A percentile compares a stretch with the other conserved stretches of the same genome.
Evolutionary conservation across 2,113 vertebrate genomes (phyloP).

Genomic region (Butorides virescens): DNA sequence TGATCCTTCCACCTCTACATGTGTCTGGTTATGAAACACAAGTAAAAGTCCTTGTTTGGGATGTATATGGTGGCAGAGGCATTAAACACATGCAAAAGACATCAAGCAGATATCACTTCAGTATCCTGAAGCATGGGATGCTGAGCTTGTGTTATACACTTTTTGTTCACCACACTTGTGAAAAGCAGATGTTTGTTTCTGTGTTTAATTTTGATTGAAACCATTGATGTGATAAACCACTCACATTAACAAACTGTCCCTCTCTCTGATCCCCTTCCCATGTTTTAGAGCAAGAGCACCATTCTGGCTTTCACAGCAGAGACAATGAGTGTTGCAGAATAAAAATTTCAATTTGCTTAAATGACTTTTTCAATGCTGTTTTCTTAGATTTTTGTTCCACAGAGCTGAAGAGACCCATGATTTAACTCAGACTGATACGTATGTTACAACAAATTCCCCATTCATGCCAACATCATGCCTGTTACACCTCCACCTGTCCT

Average conservation of each 20-base stretch:
- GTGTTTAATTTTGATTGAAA: neutral
- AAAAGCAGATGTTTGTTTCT: neutral
- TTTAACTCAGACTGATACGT: neutral
- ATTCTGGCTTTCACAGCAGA: neutral
- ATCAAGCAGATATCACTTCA: neutral
- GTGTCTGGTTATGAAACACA: neutral
- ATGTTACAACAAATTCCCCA: neutral
- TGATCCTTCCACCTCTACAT: neutral
- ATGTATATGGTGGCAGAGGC: neutral
- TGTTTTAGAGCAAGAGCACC: neutral
- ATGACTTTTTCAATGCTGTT: neutral
- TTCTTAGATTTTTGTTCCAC: neutral
- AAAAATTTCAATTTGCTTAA: neutral
- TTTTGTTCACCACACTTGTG: neutral
- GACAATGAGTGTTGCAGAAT: neutral
- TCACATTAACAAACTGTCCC: too few species aligned
- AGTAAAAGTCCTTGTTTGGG: neutral
- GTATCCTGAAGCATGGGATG: neutral
- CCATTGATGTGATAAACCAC: neutral
- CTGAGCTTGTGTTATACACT: neutral
- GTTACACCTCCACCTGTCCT: fast-evolving
- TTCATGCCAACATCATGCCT: fast-evolving
- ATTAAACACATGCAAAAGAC: neutral
- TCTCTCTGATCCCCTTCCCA: fast-evolving
- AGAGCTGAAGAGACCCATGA: neutral